phyloP scores from a whole-genome alignment of 2,888 invertebrate species.

The Geotrupes spiniger region DNA sequence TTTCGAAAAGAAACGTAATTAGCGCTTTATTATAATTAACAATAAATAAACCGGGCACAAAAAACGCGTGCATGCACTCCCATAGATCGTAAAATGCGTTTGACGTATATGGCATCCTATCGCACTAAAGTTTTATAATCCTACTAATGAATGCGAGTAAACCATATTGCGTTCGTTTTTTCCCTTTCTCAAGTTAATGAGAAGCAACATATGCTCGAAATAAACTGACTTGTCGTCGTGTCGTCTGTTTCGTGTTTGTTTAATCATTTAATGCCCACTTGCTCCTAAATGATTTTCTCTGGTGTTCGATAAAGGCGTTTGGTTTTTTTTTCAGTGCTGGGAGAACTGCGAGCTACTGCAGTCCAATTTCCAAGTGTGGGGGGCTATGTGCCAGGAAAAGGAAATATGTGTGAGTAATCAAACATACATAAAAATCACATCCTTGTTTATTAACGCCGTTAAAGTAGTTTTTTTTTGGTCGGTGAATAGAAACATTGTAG shows the following conservation, averaged over 20 bases:
- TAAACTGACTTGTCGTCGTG: constrained; percentile 28
- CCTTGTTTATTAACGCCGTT: no score
- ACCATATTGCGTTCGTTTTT: constrained; percentile 7
- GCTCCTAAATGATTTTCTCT: constrained; percentile 8
- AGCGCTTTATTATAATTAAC: neutral
- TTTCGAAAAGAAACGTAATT: no score
- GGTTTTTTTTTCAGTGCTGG: constrained; percentile 67
- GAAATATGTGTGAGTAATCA: constrained; percentile 68
- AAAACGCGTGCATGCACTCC: constrained; percentile 15
- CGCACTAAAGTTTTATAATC: constrained; percentile 21
- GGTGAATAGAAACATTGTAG: no score
- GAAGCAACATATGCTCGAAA: constrained; percentile 29
- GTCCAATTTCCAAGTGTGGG: constrained; percentile 71
- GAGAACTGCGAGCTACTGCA: constrained; percentile 72
- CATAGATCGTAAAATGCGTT: constrained; percentile 17
- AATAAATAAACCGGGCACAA: neutral
- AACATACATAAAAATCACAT: neutral
- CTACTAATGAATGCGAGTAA: constrained; percentile 18
- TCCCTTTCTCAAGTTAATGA: constrained; percentile 14
- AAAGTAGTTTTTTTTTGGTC: no score
- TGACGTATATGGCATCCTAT: constrained; percentile 19
- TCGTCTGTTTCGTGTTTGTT: constrained; percentile 38
- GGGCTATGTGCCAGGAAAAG: constrained; percentile 67
- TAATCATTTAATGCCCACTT: constrained; percentile 36
- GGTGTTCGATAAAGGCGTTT: constrained; percentile 4